Evolutionary conservation across 2,888 invertebrate genomes (phyloP).

Genomic region (Stratiomys singularior): DNA sequence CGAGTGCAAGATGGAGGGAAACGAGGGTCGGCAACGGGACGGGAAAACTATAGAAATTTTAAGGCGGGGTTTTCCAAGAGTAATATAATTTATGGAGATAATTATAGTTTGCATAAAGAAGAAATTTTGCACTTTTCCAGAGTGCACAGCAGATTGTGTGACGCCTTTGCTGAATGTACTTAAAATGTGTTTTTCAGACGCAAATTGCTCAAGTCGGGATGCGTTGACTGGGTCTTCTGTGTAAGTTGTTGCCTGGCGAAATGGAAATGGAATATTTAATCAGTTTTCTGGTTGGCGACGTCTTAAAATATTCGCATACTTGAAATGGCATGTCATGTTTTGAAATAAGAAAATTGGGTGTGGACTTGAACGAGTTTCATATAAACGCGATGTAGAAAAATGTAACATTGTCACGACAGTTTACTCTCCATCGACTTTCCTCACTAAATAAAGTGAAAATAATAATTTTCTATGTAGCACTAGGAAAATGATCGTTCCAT

Average conservation of each 20-base stretch:
- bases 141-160: conserved; percentile 37
- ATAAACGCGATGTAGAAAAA: too few relatives aligned
- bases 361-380: too few relatives aligned
- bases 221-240: not conserved
- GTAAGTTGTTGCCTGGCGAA: not conserved
- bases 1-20: not conserved
- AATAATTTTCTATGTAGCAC: too few relatives aligned
- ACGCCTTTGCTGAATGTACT: conserved; percentile 18
- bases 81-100: conserved; percentile 40
- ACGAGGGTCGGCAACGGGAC: not conserved
- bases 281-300: conserved; percentile 16
- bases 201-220: conserved; percentile 11
- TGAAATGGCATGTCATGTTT: not conserved
- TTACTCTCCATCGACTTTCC: too few relatives aligned
- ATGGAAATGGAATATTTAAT: conserved; percentile 28
- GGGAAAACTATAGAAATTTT: conserved; percentile 36
- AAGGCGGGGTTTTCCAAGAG: conserved; percentile 36
- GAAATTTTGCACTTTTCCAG: conserved; percentile 33
- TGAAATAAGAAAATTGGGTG: conserved; percentile 1
- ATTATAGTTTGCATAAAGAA: conserved; percentile 37
- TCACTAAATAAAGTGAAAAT: too few relatives aligned
- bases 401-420: too few relatives aligned
- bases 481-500: too few relatives aligned
- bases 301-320: not conserved
- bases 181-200: conserved; percentile 18